Conservation (phyloP, 2,888 invertebrate genomes). For the Platycheirus albimanus region DNA sequence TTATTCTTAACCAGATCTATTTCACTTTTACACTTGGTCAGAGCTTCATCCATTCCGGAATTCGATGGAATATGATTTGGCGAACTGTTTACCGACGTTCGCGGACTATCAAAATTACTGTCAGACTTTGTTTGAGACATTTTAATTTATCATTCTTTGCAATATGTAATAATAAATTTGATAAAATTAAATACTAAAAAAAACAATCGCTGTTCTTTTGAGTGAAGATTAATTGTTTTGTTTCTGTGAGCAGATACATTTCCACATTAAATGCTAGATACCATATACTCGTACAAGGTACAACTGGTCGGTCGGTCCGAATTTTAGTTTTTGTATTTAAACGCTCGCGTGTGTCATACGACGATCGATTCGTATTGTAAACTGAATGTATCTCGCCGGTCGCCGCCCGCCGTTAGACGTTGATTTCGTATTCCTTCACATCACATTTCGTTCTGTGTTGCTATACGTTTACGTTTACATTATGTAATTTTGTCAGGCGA, state of each 20-base stretch:
- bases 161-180: constrained; percentile 18
- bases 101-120: constrained; percentile 33
- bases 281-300: too few relatives aligned
- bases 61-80: background rate
- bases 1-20: constrained; percentile 77
- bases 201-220: too few relatives aligned
- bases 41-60: constrained; percentile 19
- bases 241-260: constrained; percentile 20
- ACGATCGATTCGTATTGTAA: constrained; percentile 62
- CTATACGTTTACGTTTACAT: too few relatives aligned
- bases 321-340: background rate
- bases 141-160: constrained; percentile 15
- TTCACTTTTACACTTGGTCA: constrained; percentile 59
- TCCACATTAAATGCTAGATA: too few relatives aligned
- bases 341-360: constrained; percentile 46
- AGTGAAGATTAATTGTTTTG: background rate
- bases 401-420: background rate
- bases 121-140: constrained; percentile 57
- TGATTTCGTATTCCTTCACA: too few relatives aligned
- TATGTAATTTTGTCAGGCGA: constrained; percentile 66
- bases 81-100: constrained; percentile 31
- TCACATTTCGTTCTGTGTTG: constrained; percentile 55
- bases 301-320: background rate
- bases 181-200: constrained; percentile 19
- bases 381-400: constrained; percentile 58